Conservation (phyloP, 2,797 vertebrate genomes). For the Tragelaphus oryx region DNA sequence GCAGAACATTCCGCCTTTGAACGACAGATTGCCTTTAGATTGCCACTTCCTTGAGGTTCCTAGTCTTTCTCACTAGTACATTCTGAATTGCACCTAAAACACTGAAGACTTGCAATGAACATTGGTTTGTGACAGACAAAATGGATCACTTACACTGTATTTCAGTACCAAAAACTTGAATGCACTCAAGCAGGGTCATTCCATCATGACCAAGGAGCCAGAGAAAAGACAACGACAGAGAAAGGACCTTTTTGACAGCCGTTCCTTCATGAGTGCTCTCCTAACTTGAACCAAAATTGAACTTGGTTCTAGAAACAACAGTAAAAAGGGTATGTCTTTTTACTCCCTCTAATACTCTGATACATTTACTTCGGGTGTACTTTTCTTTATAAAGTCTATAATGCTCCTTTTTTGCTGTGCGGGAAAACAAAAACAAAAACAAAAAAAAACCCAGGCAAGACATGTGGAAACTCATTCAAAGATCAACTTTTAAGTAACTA, state of each 20-base stretch:
- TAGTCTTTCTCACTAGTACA: constrained; percentile 35
- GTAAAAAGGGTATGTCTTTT: background rate
- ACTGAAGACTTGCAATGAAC: constrained; percentile 43
- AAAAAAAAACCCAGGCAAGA: background rate
- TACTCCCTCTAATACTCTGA: background rate
- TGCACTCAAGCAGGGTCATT: constrained; percentile 31
- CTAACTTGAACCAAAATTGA: constrained; percentile 21
- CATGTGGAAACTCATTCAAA: background rate
- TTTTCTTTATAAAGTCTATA: constrained; percentile 23
- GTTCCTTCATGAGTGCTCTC: background rate
- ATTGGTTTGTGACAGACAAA: constrained; percentile 43
- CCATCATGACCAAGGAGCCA: constrained; percentile 17
- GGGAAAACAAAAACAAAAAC: background rate
- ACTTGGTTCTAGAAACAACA: constrained; percentile 42
- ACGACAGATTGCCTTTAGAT: constrained; percentile 9
- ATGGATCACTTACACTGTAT: constrained; percentile 32
- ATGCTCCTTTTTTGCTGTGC: background rate
- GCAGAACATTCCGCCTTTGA: background rate
- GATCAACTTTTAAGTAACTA: background rate
- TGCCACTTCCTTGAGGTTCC: constrained; percentile 27
- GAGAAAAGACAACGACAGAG: background rate
- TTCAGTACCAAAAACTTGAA: constrained; percentile 43
- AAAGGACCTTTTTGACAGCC: constrained; percentile 9
- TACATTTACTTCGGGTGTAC: background rate
- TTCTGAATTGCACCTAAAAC: constrained; percentile 50